Evolutionary conservation across 2,888 invertebrate genomes (phyloP).

Genomic region (Scelioninae gen. 2): DNA sequence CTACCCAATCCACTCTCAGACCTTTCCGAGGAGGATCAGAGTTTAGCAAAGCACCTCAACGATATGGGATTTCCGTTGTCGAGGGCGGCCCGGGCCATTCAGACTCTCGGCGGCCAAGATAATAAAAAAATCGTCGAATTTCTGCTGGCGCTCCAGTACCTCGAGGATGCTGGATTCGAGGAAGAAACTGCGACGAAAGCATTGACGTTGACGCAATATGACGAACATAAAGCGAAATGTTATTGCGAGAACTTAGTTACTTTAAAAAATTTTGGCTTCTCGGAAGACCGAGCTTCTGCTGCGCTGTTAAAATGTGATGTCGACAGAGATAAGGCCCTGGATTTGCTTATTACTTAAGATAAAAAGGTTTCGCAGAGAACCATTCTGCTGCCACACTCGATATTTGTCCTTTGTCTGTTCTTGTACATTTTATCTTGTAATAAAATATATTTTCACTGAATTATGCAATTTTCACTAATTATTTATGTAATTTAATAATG

Average conservation of each 20-base stretch:
- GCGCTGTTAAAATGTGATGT: slow-evolving; percentile 87
- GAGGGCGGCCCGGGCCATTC: slow-evolving; percentile 86
- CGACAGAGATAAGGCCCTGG: slow-evolving; percentile 90
- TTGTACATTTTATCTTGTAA: slow-evolving; percentile 45
- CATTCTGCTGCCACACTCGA: slow-evolving; percentile 9
- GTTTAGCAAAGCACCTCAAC: slow-evolving; percentile 84
- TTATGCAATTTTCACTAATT: too few relatives aligned
- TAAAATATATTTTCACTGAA: slow-evolving; percentile 45
- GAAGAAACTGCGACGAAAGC: slow-evolving; percentile 76
- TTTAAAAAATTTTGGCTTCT: slow-evolving; percentile 88
- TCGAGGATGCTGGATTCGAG: slow-evolving; percentile 76
- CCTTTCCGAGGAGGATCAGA: slow-evolving; percentile 76
- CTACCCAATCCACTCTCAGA: slow-evolving; percentile 65
- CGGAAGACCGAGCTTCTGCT: slow-evolving; percentile 84
- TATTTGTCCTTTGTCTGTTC: slow-evolving; percentile 31
- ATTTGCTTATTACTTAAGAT: slow-evolving; percentile 84
- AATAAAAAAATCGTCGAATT: slow-evolving; percentile 94
- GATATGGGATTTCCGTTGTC: slow-evolving; percentile 92
- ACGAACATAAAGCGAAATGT: slow-evolving; percentile 74
- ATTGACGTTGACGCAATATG: slow-evolving; percentile 75
- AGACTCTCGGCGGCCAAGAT: slow-evolving; percentile 85
- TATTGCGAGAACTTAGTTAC: slow-evolving; percentile 79
- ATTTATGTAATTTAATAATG: too few relatives aligned
- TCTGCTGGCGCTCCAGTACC: slow-evolving; percentile 80
- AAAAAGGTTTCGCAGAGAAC: too few relatives aligned